Percentiles rank a stretch among this genome's conserved stretches.
phyloP scores from a whole-genome alignment of 2,113 vertebrate genomes.

The Sturnira hondurensis region DNA sequence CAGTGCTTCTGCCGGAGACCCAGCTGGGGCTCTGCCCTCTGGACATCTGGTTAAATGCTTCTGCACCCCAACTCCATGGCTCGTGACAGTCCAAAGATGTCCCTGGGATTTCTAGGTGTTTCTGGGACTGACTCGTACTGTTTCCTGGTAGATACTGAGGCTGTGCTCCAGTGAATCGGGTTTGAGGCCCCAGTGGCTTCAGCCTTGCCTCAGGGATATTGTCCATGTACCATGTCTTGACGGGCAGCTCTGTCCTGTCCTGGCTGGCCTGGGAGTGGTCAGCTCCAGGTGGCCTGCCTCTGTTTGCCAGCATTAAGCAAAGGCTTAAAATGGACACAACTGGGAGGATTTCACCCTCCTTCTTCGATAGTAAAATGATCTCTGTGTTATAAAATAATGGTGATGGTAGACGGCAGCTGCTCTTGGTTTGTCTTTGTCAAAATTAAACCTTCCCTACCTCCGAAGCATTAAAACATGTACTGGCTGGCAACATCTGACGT shows the following conservation, averaged over 20 bases:
- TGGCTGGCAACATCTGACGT: not conserved
- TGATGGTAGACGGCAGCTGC: not conserved
- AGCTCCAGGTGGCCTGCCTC: too few relatives aligned
- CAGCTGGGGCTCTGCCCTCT: not conserved
- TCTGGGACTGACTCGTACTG: not conserved
- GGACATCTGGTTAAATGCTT: constrained; percentile 5
- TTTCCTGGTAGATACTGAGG: not conserved
- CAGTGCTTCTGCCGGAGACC: not conserved
- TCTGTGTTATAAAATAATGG: not conserved
- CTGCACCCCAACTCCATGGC: not conserved
- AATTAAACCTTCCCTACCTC: not conserved
- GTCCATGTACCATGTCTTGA: too few relatives aligned
- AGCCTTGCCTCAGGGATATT: not conserved
- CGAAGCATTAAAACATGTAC: not conserved
- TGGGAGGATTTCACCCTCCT: not conserved
- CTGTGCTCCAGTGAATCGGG: not conserved
- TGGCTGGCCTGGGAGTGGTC: too few relatives aligned
- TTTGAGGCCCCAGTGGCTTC: not conserved
- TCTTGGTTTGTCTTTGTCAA: not conserved
- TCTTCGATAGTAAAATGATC: not conserved
- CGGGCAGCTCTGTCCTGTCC: too few relatives aligned
- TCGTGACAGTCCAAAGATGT: not conserved
- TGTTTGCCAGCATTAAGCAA: not conserved
- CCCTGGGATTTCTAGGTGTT: not conserved
- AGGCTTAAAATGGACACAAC: not conserved